Base-by-base conservation (phyloP, 2,113 vertebrate species). In the Cygnus buccinator region DNA sequence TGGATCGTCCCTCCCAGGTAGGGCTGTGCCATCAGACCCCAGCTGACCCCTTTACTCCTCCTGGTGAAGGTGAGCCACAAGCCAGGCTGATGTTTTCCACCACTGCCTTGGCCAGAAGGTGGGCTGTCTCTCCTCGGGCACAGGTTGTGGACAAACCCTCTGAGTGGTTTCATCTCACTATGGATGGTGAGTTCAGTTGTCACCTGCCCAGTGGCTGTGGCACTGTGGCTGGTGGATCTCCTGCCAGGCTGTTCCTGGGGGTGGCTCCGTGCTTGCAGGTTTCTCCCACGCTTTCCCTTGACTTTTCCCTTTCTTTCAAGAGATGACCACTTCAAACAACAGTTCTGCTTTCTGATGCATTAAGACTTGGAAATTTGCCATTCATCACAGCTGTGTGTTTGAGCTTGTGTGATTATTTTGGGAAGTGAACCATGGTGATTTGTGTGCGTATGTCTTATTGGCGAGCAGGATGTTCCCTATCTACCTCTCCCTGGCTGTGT, bases 301-400 rank as follows among this genome's bases (percentile, higher is more conserved):
- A 20, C 84, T 90, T 78, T 84, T 90, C 61, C 54, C 65, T 84
- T 82, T 46, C 82, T n/a, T 91, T 91, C 50, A 52, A 85, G 95
- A 93, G 89, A 95, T 92, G 89, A 87, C 91, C 96, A 95, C 93
- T 97, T 95, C 89, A 86, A 97, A 91, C 84, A 89, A 96, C 4
- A 1, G 67, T 94, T 94, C 92, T 93, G 93, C 96, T 97, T 93
- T 94, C 94, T 94, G 91, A 73, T 97, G 93, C 89, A 80, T 97
- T 96, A 91, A 82, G 92, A 59, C 75, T 97, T 97, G 97, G 97
- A 96, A 81, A 96, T 89, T 87, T 94, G 97, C 97, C 97, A 96
- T 90, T 91, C 82, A 88, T 92, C 94, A 90, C 96, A 97, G 95
- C 97, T 98, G 97, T 10, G 76, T 23, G 22, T 96, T 92, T 95